These are phyloP conservation scores for Oscheius myriophilus DNA, from an alignment of 2,888 invertebrate genomes.

Conservation along the genomic window DNA sequence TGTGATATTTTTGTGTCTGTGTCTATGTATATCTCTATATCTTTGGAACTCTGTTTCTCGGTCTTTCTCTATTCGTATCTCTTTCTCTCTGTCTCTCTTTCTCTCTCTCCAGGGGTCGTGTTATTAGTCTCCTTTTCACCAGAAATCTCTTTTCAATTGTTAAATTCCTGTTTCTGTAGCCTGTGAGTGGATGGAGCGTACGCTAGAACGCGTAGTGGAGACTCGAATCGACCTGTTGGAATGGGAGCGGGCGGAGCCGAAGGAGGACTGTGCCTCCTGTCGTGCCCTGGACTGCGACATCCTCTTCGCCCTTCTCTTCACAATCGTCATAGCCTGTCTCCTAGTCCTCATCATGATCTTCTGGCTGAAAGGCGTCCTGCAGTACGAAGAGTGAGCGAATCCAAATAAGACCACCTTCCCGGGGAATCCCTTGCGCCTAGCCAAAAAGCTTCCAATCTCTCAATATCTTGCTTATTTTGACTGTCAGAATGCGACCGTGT, in stretches of 20 bases:
- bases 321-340: conserved; percentile 65
- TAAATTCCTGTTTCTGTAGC: too few species aligned
- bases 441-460: too few species aligned
- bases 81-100: neutral
- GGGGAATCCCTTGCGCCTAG: too few species aligned
- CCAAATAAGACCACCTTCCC: too few species aligned
- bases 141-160: conserved; percentile 15
- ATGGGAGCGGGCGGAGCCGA: conserved; percentile 51
- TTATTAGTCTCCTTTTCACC: conserved; percentile 7
- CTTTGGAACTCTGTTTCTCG: too few species aligned
- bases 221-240: conserved; percentile 62
- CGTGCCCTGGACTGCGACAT: conserved; percentile 70
- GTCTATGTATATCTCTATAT: too few species aligned
- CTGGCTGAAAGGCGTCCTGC: conserved; percentile 68
- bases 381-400: conserved; percentile 66
- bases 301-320: conserved; percentile 69
- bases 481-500: conserved; percentile 58
- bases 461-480: too few species aligned
- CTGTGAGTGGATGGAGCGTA: conserved; percentile 33
- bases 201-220: conserved; percentile 64
- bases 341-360: conserved; percentile 69
- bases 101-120: too few species aligned
- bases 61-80: neutral
- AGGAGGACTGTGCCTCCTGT: conserved; percentile 63
- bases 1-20: too few species aligned